Conservation (phyloP, 2,888 invertebrate genomes). For the Nesidiocoris tenuis region DNA sequence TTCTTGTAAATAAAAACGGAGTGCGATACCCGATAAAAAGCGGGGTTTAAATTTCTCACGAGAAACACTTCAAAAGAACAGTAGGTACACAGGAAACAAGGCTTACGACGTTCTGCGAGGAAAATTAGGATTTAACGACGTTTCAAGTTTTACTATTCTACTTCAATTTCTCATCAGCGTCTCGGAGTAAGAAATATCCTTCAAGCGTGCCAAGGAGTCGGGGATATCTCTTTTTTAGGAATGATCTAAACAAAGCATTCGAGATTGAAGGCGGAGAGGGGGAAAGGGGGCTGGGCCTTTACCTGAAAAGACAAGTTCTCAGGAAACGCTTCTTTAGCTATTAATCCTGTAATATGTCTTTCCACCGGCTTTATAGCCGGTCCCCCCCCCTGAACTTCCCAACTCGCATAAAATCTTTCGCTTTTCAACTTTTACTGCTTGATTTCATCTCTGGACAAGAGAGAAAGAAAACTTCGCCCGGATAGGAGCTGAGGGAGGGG, state of each 20-base stretch:
- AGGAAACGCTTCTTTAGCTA: conserved; percentile 36
- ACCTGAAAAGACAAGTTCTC: conserved; percentile 35
- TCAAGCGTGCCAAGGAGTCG: background rate
- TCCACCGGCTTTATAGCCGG: conserved; percentile 31
- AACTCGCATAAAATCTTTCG: conserved; percentile 41
- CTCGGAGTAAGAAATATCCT: conserved; percentile 1
- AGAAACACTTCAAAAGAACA: background rate
- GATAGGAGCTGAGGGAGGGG: background rate
- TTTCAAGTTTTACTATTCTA: conserved; percentile 24
- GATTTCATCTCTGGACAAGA: conserved; percentile 37
- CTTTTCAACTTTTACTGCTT: conserved; percentile 43
- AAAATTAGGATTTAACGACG: conserved; percentile 29
- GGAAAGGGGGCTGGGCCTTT: conserved; percentile 9
- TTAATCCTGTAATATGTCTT: conserved; percentile 41
- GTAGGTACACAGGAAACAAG: background rate
- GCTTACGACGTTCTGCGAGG: background rate
- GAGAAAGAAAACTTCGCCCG: conserved; percentile 1
- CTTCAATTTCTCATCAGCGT: conserved; percentile 30
- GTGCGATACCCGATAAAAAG: background rate
- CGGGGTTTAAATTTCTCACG: background rate
- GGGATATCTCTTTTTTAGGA: conserved; percentile 20
- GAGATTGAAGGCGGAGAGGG: conserved; percentile 15
- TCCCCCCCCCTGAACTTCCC: conserved; percentile 20
- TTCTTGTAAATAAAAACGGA: background rate
- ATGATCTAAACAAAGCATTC: conserved; percentile 35